Evolutionary conservation across 2,888 invertebrate species (phyloP).

Genomic region (Ormyrus pomaceus): DNA sequence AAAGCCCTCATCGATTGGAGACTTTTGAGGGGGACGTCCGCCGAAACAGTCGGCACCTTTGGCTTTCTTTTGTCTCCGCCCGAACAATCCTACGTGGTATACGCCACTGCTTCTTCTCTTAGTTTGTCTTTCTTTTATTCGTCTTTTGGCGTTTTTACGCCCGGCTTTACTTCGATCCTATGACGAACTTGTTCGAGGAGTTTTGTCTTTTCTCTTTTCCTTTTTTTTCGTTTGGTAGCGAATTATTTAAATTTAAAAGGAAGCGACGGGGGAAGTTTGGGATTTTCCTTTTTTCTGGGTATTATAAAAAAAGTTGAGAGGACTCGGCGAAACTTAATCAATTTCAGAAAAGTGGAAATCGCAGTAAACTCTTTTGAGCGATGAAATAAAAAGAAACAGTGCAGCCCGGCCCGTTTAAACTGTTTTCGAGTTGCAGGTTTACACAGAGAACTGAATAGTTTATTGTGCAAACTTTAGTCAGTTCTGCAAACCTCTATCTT

Average conservation of each 20-base stretch:
- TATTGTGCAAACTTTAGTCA: too few species aligned
- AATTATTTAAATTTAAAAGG: neutral
- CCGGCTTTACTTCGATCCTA: neutral
- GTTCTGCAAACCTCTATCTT: too few species aligned
- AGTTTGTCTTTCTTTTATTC: neutral
- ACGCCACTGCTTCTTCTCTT: conserved; percentile 1
- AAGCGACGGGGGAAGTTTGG: neutral
- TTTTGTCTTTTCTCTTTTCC: neutral
- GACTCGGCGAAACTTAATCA: too few species aligned
- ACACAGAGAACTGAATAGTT: too few species aligned
- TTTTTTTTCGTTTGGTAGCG: neutral
- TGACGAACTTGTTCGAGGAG: neutral
- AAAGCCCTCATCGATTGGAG: conserved; percentile 32
- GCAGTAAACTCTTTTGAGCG: too few species aligned
- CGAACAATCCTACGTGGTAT: neutral
- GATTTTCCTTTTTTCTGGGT: too few species aligned
- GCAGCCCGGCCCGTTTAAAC: too few species aligned
- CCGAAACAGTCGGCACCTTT: conserved; percentile 14
- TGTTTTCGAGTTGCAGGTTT: too few species aligned
- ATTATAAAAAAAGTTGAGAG: too few species aligned
- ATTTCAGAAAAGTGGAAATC: too few species aligned
- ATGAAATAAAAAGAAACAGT: too few species aligned
- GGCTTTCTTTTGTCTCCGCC: neutral
- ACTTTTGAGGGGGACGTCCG: neutral
- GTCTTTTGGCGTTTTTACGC: neutral